Percentiles rank a stretch among this genome's conserved stretches.
phyloP scores from a whole-genome alignment of 2,113 vertebrate species.

The Phyllostomus discolor region DNA sequence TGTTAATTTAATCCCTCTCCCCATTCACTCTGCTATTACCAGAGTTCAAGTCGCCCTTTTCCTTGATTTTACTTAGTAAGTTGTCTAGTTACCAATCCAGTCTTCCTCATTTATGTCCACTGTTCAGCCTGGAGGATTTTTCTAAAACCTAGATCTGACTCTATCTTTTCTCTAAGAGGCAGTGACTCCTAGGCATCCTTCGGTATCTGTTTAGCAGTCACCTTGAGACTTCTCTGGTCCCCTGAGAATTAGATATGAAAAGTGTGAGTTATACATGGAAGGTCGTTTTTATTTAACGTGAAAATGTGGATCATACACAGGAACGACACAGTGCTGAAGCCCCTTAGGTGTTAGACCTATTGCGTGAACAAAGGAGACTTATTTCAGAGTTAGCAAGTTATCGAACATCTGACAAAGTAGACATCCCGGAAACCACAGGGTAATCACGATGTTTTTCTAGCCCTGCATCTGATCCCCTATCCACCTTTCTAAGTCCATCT shows the following conservation, averaged over 20 bases:
- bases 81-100: background rate
- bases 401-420: slow-evolving; percentile 13
- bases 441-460: background rate
- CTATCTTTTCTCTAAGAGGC: background rate
- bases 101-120: background rate
- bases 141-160: background rate
- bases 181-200: background rate
- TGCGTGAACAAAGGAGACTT: background rate
- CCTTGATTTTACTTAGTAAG: background rate
- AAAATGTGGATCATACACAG: background rate
- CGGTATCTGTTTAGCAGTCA: background rate
- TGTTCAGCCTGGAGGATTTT: background rate
- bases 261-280: background rate
- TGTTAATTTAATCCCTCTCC: background rate
- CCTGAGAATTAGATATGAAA: background rate
- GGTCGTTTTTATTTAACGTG: background rate
- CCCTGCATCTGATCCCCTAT: background rate
- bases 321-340: background rate
- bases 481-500: background rate
- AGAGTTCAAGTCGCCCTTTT: background rate
- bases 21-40: background rate
- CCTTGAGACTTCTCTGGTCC: background rate
- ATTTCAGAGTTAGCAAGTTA: background rate
- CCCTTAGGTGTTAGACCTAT: background rate
- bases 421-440: background rate